Conservation (phyloP, 2,888 invertebrate species). For the Anoplius nigerrimus region DNA sequence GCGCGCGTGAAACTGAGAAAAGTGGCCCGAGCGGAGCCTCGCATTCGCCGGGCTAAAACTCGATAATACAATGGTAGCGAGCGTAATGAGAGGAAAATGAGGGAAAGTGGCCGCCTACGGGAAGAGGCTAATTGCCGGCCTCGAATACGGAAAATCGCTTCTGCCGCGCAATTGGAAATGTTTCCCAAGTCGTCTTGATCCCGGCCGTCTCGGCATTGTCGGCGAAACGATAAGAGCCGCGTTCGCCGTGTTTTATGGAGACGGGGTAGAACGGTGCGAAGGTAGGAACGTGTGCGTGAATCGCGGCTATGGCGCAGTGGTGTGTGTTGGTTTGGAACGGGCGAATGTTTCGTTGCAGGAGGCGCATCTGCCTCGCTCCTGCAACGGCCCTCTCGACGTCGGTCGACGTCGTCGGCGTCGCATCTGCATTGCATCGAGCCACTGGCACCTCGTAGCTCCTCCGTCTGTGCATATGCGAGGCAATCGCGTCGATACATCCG, state of each 20-base stretch:
- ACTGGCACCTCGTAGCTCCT: conserved; percentile 11
- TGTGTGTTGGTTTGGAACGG: neutral
- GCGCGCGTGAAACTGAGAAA: too few relatives aligned
- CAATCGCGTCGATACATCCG: conserved; percentile 56
- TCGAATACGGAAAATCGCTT: too few relatives aligned
- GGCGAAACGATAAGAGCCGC: conserved; percentile 28
- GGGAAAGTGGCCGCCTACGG: too few relatives aligned
- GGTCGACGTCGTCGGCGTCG: conserved; percentile 21
- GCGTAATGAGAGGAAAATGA: too few relatives aligned
- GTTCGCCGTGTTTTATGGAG: conserved; percentile 35
- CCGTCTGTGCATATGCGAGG: conserved; percentile 26
- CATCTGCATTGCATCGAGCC: conserved; percentile 47
- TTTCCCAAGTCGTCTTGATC: neutral
- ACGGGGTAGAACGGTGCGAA: too few relatives aligned
- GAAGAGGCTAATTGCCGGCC: too few relatives aligned
- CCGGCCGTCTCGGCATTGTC: neutral
- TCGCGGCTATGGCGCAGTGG: neutral
- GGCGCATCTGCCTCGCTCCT: neutral
- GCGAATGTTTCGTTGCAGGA: neutral
- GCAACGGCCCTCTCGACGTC: conserved; percentile 1
- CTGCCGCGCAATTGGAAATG: too few relatives aligned
- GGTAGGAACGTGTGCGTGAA: too few relatives aligned
- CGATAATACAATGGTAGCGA: too few relatives aligned
- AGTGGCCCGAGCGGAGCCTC: too few relatives aligned
- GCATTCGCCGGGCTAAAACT: too few relatives aligned